Percentiles rank a stretch among this genome's conserved stretches.
Evolutionary conservation across 2,113 vertebrate genomes (phyloP).

Genomic region (Cavia aperea): DNA sequence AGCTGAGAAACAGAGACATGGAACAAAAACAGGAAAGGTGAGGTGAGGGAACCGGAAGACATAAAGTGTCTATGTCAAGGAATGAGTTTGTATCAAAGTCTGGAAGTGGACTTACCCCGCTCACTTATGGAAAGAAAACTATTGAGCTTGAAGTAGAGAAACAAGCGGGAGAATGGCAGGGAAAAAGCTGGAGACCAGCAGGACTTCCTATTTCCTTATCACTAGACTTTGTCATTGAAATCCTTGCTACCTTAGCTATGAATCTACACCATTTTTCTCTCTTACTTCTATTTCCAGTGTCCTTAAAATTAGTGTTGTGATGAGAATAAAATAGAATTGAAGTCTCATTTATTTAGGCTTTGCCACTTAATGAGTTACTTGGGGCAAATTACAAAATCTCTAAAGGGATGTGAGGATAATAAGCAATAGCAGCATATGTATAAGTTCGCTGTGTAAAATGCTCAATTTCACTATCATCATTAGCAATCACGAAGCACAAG

Average conservation of each 20-base stretch:
- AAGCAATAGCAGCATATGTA: neutral
- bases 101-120: neutral
- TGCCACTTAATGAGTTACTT: neutral
- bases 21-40: neutral
- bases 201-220: neutral
- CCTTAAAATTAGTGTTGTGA: neutral
- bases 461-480: neutral
- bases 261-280: neutral
- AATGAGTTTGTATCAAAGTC: neutral
- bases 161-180: neutral
- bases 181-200: neutral
- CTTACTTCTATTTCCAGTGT: neutral
- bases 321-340: neutral
- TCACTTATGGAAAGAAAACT: neutral
- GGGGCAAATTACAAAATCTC: neutral
- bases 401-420: neutral
- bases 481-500: neutral
- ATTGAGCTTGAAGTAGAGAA: neutral
- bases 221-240: neutral
- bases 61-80: neutral
- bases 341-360: slow-evolving; percentile 16
- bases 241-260: neutral
- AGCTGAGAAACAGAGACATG: neutral
- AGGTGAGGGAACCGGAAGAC: neutral
- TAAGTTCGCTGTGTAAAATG: slow-evolving; percentile 10